Evolutionary conservation across 2,797 vertebrate species (phyloP), one percentile per base, ranked within the genome.

Genomic region (Pelochelys cantorii): DNA sequence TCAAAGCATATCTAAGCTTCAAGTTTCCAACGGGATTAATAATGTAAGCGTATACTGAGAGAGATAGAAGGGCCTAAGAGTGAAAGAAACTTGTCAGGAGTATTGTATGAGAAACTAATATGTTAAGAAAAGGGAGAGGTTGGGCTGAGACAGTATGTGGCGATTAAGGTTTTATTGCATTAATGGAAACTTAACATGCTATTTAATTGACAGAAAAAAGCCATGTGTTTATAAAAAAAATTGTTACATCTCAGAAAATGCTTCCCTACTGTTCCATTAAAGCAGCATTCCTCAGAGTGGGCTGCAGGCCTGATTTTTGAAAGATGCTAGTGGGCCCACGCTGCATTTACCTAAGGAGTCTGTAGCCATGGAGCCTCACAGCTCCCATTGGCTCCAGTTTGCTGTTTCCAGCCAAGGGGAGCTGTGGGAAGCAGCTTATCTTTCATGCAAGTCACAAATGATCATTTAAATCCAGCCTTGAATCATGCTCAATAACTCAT

Each of bases 21-120:
- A 75, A 27, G 13, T 14, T 77, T 75, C 3, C 5, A 15, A 48
- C 48, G n/a, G 25, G 74, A 52, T 52, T 27, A 27, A 77, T 52
- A 77, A 14, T 27, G 13, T 48, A 48, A 52, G 42, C 2, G 2
- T 0, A 0, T 13, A 15, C 42, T 48, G 60, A 81, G 84, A 42
- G 57, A 84, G 82, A 62, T 17, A 55, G 17, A 27, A 52, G 74
- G 13, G 29, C 13, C 14, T 37, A n/a, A 0, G 23, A 52, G 48
- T 2, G 3, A 7, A 57, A 42, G 31, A 23, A 93, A 1, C 34
- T 71, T 85, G 27, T 57, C 54, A 13, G 55, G 48, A 5, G 1
- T 3, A 0, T 8, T 42, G 20, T 71, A 1, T 2, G 56, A 79
- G 27, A 75, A 59, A 29, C 8, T 11, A 52, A 1, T 7, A 7